Evolutionary conservation across 2,888 invertebrate species (phyloP), one percentile per base, ranked within the genome.

Genomic region (Smittia aterrima): DNA sequence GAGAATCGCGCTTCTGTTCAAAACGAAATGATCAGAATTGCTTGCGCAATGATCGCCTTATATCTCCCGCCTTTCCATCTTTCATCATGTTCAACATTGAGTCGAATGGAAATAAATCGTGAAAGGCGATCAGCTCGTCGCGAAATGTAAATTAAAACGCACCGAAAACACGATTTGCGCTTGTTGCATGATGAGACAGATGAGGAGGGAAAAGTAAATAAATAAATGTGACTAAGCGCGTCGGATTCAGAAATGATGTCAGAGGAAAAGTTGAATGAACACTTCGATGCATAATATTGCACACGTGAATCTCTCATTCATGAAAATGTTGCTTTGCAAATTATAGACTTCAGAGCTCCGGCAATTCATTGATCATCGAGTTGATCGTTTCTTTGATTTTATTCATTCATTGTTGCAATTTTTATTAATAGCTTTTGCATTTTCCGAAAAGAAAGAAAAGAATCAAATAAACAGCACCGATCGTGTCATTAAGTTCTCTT

Each of bases 261-360:
- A 47, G 47, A n/a, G 47, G 16, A 47, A n/a, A 47, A 47, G 47
- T 47, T 47, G 47, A 47, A 47, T 47, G 47, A 47, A 47, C 47
- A 47, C 16, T 3, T 32, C 32, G 32, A 32, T 47, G 4, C 2
- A 47, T 47, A 47, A 47, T 47, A 47, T 47, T 47, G 47, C 47
- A 47, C 47, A 47, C 47, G 47, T 47, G 47, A 47, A 47, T 47
- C n/a, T 6, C 13, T 11, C 47, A 47, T 47, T 47, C 47, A 47
- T n/a, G 47, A 47, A 32, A n/a, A n/a, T n/a, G n/a, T n/a, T n/a
- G 16, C 47, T 4, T 38, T 38, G 47, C 47, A 47, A 47, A 47
- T 47, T 47, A 47, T 16, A 47, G 2, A 47, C 16, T 11, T 2
- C 47, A n/a, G 9, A n/a, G 47, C 47, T 6, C 3, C 32, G 32